Conservation (phyloP, 2,888 invertebrate species). For the Odontomyia ornata region DNA sequence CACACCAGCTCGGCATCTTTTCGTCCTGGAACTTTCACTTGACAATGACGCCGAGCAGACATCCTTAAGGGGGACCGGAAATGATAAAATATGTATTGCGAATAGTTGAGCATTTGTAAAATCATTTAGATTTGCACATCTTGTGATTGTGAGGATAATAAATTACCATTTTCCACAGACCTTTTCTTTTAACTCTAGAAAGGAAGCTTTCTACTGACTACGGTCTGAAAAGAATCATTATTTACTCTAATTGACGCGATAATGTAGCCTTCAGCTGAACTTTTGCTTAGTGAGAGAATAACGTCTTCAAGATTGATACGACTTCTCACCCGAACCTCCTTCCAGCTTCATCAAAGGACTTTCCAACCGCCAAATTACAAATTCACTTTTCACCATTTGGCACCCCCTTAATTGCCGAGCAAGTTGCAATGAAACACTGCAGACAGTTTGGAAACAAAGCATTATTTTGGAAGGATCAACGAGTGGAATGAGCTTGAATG, state of each 20-base stretch:
- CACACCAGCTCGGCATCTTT: slow-evolving; percentile 41
- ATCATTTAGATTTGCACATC: too few relatives aligned
- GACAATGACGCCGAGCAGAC: background rate
- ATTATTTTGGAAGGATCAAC: background rate
- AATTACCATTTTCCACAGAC: too few relatives aligned
- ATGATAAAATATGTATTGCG: background rate
- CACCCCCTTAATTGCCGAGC: slow-evolving; percentile 5
- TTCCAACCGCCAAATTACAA: background rate
- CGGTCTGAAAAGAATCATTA: too few relatives aligned
- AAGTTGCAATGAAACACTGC: background rate
- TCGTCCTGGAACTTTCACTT: background rate
- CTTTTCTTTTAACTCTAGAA: too few relatives aligned
- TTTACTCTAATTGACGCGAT: background rate
- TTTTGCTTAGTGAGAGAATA: background rate
- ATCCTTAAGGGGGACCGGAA: slow-evolving; percentile 4
- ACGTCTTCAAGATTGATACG: background rate
- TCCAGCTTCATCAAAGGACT: background rate
- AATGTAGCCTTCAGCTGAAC: background rate
- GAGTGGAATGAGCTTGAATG: background rate
- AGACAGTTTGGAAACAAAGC: background rate
- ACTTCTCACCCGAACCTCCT: background rate
- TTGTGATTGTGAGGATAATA: too few relatives aligned
- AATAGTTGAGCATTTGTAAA: too few relatives aligned
- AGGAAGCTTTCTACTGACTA: too few relatives aligned
- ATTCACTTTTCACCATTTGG: background rate